phyloP scores from a whole-genome alignment of 2,113 vertebrate species.

The Megaptera novaeangliae region DNA sequence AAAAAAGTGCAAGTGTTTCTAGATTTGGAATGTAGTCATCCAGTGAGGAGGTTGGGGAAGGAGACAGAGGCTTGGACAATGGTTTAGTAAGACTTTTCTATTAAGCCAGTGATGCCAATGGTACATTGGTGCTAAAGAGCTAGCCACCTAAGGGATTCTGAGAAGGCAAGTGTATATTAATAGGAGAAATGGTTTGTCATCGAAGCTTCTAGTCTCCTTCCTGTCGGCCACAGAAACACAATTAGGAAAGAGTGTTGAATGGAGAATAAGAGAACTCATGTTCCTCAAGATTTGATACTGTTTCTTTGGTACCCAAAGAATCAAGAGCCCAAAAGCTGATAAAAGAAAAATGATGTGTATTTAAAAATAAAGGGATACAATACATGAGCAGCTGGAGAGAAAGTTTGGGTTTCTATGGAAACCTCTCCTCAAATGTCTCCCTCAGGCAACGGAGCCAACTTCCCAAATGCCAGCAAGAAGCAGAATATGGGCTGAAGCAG shows the following conservation, averaged over 20 bases:
- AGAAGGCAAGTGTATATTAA: background rate
- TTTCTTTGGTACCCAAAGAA: slow-evolving; percentile 14
- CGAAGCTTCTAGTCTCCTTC: background rate
- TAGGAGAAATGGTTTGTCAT: background rate
- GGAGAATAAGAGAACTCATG: background rate
- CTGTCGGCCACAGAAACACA: background rate
- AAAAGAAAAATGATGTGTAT: slow-evolving; percentile 30
- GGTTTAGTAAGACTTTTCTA: background rate
- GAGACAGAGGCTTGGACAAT: background rate
- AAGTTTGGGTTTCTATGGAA: slow-evolving; percentile 73
- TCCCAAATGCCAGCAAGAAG: slow-evolving; percentile 43
- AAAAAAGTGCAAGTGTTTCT: background rate
- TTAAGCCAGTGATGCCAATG: no score
- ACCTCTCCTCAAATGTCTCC: slow-evolving; percentile 66
- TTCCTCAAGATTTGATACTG: slow-evolving; percentile 34
- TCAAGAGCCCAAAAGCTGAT: slow-evolving; percentile 3
- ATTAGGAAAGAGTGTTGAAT: background rate
- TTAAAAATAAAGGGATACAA: slow-evolving; percentile 64
- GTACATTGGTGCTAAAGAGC: background rate
- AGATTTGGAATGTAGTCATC: background rate
- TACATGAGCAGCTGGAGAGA: slow-evolving; percentile 52
- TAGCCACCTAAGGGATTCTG: background rate
- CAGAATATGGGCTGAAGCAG: background rate
- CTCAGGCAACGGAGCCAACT: slow-evolving; percentile 40
- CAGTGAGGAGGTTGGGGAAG: background rate